phyloP scores from a whole-genome alignment of 1,140 invertebrate species.

The Campoletis sonorensis region DNA sequence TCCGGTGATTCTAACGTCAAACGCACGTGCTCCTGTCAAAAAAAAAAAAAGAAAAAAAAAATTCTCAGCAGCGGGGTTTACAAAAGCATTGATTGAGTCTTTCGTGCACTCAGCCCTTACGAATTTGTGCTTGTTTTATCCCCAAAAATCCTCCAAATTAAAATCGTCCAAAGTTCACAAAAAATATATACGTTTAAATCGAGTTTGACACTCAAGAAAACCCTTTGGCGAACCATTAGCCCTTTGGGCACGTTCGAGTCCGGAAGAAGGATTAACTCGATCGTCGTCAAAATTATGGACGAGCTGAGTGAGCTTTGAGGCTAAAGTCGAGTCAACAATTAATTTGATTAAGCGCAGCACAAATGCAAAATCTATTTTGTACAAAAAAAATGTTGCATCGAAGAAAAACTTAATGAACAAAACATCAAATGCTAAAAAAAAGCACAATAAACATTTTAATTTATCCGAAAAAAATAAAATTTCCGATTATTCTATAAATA shows the following conservation, averaged over 20 bases:
- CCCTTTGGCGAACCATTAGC: neutral
- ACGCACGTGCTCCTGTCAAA: constrained; percentile 2
- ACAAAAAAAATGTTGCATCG: too few species aligned
- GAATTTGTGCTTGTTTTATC: neutral
- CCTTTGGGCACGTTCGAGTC: neutral
- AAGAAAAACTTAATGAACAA: too few species aligned
- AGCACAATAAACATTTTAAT: too few species aligned
- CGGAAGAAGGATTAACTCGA: neutral
- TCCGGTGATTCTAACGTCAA: neutral
- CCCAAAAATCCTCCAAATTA: neutral
- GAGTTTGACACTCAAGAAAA: neutral
- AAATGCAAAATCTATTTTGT: neutral
- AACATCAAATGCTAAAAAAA: too few species aligned
- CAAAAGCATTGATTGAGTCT: neutral
- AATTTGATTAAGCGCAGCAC: neutral
- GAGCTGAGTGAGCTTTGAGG: neutral
- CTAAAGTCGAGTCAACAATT: neutral
- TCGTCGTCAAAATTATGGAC: neutral
- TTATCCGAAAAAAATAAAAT: too few species aligned
- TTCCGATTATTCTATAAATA: too few species aligned
- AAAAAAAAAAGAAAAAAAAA: too few species aligned
- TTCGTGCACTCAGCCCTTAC: neutral
- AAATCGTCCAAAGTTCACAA: neutral
- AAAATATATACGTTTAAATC: neutral
- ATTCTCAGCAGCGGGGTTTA: neutral